Evolutionary conservation across 2,888 invertebrate genomes (phyloP).

Genomic region (Andrena bucephala): DNA sequence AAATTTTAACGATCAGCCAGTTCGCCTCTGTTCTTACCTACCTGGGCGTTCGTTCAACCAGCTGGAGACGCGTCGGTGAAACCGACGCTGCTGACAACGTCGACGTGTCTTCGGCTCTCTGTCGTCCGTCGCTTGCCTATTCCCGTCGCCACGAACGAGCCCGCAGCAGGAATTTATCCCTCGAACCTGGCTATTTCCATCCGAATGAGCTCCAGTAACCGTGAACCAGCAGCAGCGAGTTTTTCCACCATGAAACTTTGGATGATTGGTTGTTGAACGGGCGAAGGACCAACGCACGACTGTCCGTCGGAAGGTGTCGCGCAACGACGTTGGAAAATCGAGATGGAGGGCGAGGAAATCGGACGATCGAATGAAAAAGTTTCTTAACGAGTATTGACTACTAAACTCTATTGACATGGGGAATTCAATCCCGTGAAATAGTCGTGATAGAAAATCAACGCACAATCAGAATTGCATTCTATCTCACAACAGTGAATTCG

Average conservation of each 20-base stretch:
- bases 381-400: neutral
- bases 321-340: neutral
- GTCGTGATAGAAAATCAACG: too few relatives aligned
- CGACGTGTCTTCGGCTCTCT: slow-evolving; percentile 27
- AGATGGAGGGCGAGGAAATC: neutral
- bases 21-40: slow-evolving; percentile 70
- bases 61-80: slow-evolving; percentile 75
- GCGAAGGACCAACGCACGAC: neutral
- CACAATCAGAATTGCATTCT: neutral
- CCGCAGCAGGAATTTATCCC: slow-evolving; percentile 38
- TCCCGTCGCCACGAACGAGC: slow-evolving; percentile 37
- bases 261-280: neutral
- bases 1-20: slow-evolving; percentile 80
- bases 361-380: neutral
- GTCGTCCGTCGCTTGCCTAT: slow-evolving; percentile 49
- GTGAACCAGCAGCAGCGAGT: slow-evolving; percentile 38
- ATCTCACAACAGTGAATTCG: too few relatives aligned
- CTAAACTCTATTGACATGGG: neutral
- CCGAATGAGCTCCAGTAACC: slow-evolving; percentile 44
- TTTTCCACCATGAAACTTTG: slow-evolving; percentile 25
- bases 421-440: neutral
- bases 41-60: slow-evolving; percentile 77
- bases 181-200: slow-evolving; percentile 56
- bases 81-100: slow-evolving; percentile 56
- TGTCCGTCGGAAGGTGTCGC: slow-evolving; percentile 37